Evolutionary conservation across 2,888 invertebrate genomes (phyloP).

Genomic region (Clanis bilineata): DNA sequence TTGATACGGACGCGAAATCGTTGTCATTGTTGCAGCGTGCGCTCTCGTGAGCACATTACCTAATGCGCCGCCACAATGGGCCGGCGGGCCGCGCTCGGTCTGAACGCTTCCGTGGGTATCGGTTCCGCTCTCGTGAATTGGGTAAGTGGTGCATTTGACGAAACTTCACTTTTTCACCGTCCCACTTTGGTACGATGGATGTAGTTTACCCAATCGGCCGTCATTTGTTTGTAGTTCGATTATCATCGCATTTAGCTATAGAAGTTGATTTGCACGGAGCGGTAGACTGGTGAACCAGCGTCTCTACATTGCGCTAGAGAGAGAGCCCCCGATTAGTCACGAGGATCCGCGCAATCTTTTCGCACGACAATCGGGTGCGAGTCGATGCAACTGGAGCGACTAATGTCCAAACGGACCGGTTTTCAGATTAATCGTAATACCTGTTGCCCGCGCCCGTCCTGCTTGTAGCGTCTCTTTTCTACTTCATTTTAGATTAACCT

Average conservation of each 20-base stretch:
- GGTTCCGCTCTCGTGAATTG: constrained; percentile 80
- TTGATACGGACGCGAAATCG: constrained; percentile 55
- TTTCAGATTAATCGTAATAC: constrained; percentile 49
- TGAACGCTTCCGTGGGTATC: constrained; percentile 70
- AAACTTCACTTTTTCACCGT: constrained; percentile 77
- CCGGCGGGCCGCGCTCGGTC: constrained; percentile 51
- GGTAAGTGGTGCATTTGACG: constrained; percentile 78
- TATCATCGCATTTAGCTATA: constrained; percentile 60
- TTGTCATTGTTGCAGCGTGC: constrained; percentile 63
- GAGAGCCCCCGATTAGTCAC: constrained; percentile 55
- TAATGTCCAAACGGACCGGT: constrained; percentile 70
- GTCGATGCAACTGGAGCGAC: constrained; percentile 71
- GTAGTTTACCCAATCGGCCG: constrained; percentile 53
- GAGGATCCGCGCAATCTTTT: constrained; percentile 61
- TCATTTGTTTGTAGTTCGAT: constrained; percentile 63
- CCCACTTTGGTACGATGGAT: constrained; percentile 53
- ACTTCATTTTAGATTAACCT: constrained; percentile 40
- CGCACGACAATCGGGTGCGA: constrained; percentile 77
- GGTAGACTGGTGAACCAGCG: constrained; percentile 23
- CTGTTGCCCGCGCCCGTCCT: constrained; percentile 43
- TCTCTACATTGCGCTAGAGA: constrained; percentile 56
- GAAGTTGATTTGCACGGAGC: constrained; percentile 61
- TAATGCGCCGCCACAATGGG: constrained; percentile 69
- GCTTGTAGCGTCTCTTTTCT: constrained; percentile 51
- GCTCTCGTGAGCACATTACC: constrained; percentile 71